Conservation (phyloP, 2,888 invertebrate species). For the Antitype chi region DNA sequence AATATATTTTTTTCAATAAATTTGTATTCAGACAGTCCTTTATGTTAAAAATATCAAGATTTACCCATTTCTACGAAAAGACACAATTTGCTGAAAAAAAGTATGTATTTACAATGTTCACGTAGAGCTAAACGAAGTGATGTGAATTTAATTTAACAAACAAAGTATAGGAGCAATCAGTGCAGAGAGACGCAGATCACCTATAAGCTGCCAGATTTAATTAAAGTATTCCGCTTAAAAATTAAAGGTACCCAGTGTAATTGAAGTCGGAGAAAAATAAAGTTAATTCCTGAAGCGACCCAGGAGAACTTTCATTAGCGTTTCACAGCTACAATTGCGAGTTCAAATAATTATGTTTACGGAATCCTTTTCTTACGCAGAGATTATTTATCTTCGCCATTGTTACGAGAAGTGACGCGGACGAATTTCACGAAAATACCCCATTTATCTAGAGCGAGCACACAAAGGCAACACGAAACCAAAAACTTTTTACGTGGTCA, state of each 20-base stretch:
- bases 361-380: conserved; percentile 90
- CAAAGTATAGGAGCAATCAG: conserved; percentile 65
- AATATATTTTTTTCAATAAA: conserved; percentile 25
- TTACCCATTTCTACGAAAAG: not conserved
- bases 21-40: conserved; percentile 21
- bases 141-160: conserved; percentile 69
- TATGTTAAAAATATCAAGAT: conserved; percentile 40
- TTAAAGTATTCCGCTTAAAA: conserved; percentile 84
- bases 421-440: conserved; percentile 89
- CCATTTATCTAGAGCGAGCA: conserved; percentile 88
- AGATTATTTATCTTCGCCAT: conserved; percentile 89
- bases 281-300: conserved; percentile 84
- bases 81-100: conserved; percentile 7
- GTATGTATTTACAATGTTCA: conserved; percentile 15
- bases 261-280: conserved; percentile 83
- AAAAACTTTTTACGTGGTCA: conserved; percentile 90
- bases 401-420: conserved; percentile 89
- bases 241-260: conserved; percentile 81
- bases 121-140: conserved; percentile 9
- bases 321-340: conserved; percentile 88
- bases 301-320: conserved; percentile 87
- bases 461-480: conserved; percentile 89
- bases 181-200: conserved; percentile 64
- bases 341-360: conserved; percentile 90
- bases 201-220: conserved; percentile 83